Percentiles rank a stretch among this genome's conserved stretches.
phyloP scores from a whole-genome alignment of 2,113 vertebrate genomes.

The Aythya baeri region DNA sequence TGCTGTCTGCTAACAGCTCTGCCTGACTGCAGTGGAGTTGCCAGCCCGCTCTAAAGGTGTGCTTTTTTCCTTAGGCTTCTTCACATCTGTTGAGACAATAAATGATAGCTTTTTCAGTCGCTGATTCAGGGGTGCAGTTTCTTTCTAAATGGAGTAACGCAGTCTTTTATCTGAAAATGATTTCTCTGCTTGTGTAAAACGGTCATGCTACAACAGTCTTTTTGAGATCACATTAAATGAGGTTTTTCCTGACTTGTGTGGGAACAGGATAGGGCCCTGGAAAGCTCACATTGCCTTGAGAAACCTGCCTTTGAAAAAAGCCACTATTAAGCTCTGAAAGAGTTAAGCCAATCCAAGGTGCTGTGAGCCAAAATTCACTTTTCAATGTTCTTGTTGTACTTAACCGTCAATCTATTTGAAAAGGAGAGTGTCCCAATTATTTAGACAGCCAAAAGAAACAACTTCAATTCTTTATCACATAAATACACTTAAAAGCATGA shows the following conservation, averaged over 20 bases:
- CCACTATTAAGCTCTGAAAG: conserved; percentile 29
- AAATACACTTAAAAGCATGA: conserved; percentile 70
- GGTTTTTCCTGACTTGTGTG: background rate
- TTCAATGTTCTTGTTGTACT: conserved; percentile 70
- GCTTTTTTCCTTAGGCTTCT: background rate
- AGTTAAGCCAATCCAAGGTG: conserved; percentile 42
- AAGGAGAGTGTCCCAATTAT: conserved; percentile 73
- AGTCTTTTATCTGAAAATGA: background rate
- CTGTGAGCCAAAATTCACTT: conserved; percentile 48
- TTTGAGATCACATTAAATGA: background rate
- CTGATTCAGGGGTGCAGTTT: background rate
- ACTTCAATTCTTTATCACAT: conserved; percentile 73
- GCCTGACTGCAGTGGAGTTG: background rate
- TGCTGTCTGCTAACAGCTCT: background rate
- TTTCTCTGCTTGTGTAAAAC: background rate
- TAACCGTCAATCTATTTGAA: conserved; percentile 60
- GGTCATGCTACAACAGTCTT: background rate
- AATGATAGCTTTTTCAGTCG: background rate
- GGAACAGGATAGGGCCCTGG: background rate
- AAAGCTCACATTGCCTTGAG: conserved; percentile 28
- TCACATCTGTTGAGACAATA: background rate
- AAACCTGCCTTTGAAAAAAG: conserved; percentile 21
- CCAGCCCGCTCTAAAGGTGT: background rate
- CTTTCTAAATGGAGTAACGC: background rate
- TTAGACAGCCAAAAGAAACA: conserved; percentile 76